Evolutionary conservation across 2,888 invertebrate species (phyloP).

Genomic region (Cynaeus angustus): DNA sequence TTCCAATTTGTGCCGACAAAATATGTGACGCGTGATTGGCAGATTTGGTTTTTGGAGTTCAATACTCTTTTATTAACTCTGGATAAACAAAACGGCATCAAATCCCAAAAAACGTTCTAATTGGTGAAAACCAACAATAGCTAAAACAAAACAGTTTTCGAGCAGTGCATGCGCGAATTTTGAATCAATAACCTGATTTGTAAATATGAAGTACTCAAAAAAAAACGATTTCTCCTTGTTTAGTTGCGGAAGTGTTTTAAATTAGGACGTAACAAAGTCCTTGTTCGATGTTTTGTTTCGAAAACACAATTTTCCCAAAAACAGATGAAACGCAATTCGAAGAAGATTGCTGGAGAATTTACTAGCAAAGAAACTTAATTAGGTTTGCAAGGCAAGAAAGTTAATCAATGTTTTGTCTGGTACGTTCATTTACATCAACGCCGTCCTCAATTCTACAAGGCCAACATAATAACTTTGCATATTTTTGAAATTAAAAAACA

Average conservation of each 20-base stretch:
- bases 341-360: conserved; percentile 27
- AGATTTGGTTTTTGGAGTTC: not conserved
- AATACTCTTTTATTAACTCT: conserved; percentile 24
- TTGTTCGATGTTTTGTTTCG: conserved; percentile 24
- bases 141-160: conserved; percentile 1
- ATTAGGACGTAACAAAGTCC: conserved; percentile 13
- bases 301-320: conserved; percentile 40
- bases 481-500: conserved; percentile 29
- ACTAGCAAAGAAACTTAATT: conserved; percentile 43
- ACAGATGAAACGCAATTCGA: conserved; percentile 26
- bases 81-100: not conserved
- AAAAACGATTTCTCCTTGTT: not conserved
- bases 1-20: not conserved
- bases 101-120: not conserved
- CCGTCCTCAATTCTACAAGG: conserved; percentile 15
- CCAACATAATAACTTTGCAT: not conserved
- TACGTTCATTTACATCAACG: conserved; percentile 25
- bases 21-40: conserved; percentile 35
- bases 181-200: too few relatives aligned
- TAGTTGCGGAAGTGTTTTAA: conserved; percentile 2
- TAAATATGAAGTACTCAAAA: too few relatives aligned
- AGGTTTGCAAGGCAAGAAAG: conserved; percentile 29
- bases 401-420: conserved; percentile 47
- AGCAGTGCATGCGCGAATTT: too few relatives aligned
- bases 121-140: not conserved